Evolutionary conservation across 2,797 vertebrate species (phyloP).

Genomic region (Distichodus sexfasciatus): DNA sequence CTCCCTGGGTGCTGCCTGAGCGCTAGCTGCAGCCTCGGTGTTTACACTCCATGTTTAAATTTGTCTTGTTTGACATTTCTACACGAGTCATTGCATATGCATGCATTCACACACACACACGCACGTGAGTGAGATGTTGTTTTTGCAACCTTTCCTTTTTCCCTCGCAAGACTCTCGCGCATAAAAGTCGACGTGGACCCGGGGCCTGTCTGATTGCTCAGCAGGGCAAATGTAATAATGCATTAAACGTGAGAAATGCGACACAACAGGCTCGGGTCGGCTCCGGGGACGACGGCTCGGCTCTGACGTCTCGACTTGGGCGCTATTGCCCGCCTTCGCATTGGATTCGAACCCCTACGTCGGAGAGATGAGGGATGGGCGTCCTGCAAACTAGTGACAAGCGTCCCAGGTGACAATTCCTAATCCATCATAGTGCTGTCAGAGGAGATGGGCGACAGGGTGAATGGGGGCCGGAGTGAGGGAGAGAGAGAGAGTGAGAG

Average conservation of each 20-base stretch:
- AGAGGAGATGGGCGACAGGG: slow-evolving; percentile 66
- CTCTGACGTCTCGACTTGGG: slow-evolving; percentile 72
- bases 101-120: not conserved
- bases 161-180: no score
- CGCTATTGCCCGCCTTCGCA: slow-evolving; percentile 65
- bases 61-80: no score
- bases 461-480: slow-evolving; percentile 70
- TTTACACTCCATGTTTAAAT: no score
- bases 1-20: no score
- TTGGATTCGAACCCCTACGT: slow-evolving; percentile 69
- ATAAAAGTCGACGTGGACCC: slow-evolving; percentile 1
- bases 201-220: slow-evolving; percentile 66
- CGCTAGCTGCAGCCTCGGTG: no score
- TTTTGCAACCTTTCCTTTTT: not conserved
- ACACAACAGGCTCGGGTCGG: slow-evolving; percentile 51
- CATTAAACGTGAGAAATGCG: slow-evolving; percentile 74
- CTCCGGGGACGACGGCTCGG: slow-evolving; percentile 30
- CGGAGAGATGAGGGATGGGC: slow-evolving; percentile 76
- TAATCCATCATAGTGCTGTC: slow-evolving; percentile 83
- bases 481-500: slow-evolving; percentile 51
- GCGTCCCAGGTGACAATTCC: slow-evolving; percentile 80
- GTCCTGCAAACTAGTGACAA: slow-evolving; percentile 81
- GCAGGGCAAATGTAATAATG: slow-evolving; percentile 75
- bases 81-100: no score
- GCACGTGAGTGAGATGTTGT: not conserved